Evolutionary conservation across 2,797 vertebrate genomes (phyloP).

Genomic region (Epinephelus malabaricus): DNA sequence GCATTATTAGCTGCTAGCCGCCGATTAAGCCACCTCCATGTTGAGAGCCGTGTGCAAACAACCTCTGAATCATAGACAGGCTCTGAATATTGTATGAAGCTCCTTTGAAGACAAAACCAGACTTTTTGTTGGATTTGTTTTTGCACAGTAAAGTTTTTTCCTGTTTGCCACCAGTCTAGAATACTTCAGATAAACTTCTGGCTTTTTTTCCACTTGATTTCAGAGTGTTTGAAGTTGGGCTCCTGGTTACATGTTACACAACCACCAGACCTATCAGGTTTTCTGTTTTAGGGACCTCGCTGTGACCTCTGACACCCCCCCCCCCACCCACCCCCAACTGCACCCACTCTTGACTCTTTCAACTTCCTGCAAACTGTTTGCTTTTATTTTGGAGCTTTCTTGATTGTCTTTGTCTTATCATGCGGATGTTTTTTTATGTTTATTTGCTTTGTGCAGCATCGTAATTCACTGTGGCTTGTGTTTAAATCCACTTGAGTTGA

Average conservation of each 20-base stretch:
- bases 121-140: too few species aligned
- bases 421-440: background rate
- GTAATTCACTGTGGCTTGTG: background rate
- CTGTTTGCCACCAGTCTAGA: conserved; percentile 5
- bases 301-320: conserved; percentile 51
- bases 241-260: conserved; percentile 40
- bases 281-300: conserved; percentile 50
- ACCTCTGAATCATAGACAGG: too few species aligned
- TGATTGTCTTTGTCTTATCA: background rate
- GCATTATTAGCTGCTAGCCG: too few species aligned
- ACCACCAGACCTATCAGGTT: conserved; percentile 46
- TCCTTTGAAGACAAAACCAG: too few species aligned
- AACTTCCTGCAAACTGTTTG: conserved; percentile 7
- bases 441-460: background rate
- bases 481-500: background rate
- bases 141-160: background rate
- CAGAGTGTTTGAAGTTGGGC: conserved; percentile 43
- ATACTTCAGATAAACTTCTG: background rate
- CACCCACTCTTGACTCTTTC: conserved; percentile 13
- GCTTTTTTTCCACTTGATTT: conserved; percentile 39
- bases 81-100: too few species aligned
- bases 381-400: conserved; percentile 12
- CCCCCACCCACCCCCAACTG: background rate
- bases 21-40: too few species aligned
- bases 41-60: too few species aligned